phyloP scores from a whole-genome alignment of 2,113 vertebrate genomes.

The Bufo bufo region DNA sequence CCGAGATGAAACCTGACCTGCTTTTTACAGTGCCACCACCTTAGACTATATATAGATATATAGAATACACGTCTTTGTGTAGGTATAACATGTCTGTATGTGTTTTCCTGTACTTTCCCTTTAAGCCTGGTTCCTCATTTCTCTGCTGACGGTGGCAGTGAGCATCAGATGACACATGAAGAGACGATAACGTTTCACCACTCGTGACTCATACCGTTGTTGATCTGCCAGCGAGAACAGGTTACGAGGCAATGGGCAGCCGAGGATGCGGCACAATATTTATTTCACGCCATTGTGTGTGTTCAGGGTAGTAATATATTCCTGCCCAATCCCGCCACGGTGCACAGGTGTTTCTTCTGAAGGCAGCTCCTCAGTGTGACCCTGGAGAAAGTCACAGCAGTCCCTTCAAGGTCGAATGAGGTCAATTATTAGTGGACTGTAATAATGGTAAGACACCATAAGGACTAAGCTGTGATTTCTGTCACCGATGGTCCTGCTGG shows the following conservation, averaged over 20 bases:
- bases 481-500: too few species aligned
- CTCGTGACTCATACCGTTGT: slow-evolving; percentile 12
- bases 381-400: too few species aligned
- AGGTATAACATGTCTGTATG: neutral
- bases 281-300: neutral
- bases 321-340: neutral
- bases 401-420: too few species aligned
- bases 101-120: neutral
- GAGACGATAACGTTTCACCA: slow-evolving; percentile 20
- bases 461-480: too few species aligned
- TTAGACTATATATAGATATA: neutral
- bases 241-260: neutral
- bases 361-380: too few species aligned
- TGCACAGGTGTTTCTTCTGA: neutral
- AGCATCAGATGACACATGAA: neutral
- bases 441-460: too few species aligned
- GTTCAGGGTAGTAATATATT: neutral
- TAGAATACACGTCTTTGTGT: neutral
- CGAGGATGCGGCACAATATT: neutral
- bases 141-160: neutral
- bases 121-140: neutral
- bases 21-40: neutral
- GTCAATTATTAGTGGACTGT: too few species aligned
- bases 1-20: neutral
- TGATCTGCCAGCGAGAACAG: neutral